Evolutionary conservation across 2,888 invertebrate species (phyloP), one percentile per base, ranked within the genome.

Genomic region (Nomada fabriciana): DNA sequence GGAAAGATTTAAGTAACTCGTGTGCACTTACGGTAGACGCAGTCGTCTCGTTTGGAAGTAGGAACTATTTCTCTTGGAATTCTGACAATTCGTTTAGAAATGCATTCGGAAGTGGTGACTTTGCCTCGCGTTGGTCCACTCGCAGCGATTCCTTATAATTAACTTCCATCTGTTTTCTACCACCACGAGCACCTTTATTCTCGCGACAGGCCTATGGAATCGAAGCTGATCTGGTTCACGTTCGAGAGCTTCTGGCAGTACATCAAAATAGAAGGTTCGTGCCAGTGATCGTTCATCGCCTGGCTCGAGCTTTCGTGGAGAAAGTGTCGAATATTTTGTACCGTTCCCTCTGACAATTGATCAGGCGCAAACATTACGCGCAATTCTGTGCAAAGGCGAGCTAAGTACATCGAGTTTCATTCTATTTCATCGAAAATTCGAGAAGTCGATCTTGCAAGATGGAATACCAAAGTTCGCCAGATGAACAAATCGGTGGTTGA

Each of bases 201-300:
- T 52, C 23, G 18, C 57, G 61, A 57, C 52, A 63, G 57, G 73
- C 55, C 57, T 57, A 42, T 50, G 61, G 69, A 82, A 78, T 80
- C 68, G 55, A 76, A 67, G 70, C 42, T 53, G 42, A 15, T 55
- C 55, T 43, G 20, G 65, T 59, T 60, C 25, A 55, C 73, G 64
- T 78, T 81, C 59, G 59, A 71, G 60, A 43, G 65, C 59, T 78
- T 87, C 80, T 87, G 88, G 87, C 88, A 77, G 76, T 80, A 72
- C 74, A 70, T 88, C 88, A 88, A 88, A 88, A 69, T 73, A 60
- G 29, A 23, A n/a, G 42, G 57, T 61, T 64, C 70, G 82, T 83
- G 83, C 80, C 84, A 82, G 69, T 83, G 76, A 65, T 73, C 76
- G 36, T 25, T 82, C 72, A 57, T 59, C 61, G 43, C 42, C 23